These are phyloP conservation scores for Pitta sordida DNA, from an alignment of 2,113 vertebrate species.

Conservation along the genomic window DNA sequence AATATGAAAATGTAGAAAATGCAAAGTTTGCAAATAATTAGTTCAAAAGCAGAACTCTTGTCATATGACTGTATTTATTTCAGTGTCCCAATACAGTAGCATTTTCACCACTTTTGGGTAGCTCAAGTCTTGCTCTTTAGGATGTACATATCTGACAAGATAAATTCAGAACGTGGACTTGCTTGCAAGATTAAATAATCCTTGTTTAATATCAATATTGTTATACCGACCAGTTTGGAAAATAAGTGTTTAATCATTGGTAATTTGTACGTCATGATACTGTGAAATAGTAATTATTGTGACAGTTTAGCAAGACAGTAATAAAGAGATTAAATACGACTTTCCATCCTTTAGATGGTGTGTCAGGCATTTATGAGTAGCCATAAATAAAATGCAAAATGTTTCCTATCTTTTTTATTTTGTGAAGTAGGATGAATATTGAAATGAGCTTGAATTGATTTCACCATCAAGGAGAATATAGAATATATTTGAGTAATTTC, in stretches of 20 bases:
- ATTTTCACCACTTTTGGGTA: not conserved
- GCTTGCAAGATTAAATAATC: not conserved
- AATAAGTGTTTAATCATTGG: not conserved
- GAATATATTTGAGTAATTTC: not conserved
- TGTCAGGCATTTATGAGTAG: not conserved
- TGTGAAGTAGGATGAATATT: not conserved
- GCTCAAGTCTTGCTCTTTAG: not conserved
- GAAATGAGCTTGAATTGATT: not conserved
- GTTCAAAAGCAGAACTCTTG: not conserved
- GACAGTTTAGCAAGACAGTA: not conserved
- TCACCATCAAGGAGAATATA: not conserved
- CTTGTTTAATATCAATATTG: not conserved
- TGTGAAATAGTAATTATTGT: not conserved
- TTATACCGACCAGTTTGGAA: not conserved
- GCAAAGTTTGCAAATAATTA: not conserved
- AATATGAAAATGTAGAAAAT: not conserved
- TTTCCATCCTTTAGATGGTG: not conserved
- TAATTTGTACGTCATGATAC: not conserved
- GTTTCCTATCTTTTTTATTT: not conserved
- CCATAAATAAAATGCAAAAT: not conserved
- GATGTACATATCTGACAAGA: not conserved
- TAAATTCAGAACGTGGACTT: not conserved
- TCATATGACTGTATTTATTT: not conserved
- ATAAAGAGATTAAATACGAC: not conserved
- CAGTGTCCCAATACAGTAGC: not conserved